Conservation (phyloP, 2,113 vertebrate species). For the Meleagris gallopavo region DNA sequence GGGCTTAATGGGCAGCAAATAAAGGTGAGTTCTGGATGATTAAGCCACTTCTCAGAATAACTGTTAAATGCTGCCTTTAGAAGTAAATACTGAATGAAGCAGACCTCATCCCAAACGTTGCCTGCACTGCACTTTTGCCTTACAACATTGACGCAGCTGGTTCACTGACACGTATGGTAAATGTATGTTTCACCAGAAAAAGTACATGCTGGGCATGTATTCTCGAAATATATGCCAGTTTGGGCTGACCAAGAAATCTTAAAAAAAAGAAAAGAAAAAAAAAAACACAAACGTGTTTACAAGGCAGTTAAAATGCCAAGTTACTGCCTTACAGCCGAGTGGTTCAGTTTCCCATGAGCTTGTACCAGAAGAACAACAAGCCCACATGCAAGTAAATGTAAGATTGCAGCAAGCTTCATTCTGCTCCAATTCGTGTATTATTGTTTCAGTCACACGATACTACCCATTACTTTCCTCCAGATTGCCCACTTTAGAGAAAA, state of each 20-base stretch:
- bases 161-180: background rate
- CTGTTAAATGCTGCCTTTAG: background rate
- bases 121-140: fast-evolving
- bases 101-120: background rate
- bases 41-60: background rate
- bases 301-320: background rate
- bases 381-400: fast-evolving
- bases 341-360: background rate
- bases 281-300: background rate
- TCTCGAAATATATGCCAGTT: background rate
- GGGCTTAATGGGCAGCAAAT: background rate
- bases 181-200: background rate
- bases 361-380: background rate
- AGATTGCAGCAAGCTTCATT: background rate
- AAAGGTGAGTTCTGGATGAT: background rate
- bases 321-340: background rate
- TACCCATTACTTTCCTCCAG: fast-evolving
- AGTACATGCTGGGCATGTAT: no score
- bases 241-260: background rate
- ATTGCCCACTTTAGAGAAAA: fast-evolving
- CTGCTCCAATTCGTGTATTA: fast-evolving
- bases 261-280: background rate
- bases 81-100: background rate
- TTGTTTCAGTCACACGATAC: background rate
- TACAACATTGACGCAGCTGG: background rate